Conservation (phyloP, 2,888 invertebrate species). For the Elmis aenea region DNA sequence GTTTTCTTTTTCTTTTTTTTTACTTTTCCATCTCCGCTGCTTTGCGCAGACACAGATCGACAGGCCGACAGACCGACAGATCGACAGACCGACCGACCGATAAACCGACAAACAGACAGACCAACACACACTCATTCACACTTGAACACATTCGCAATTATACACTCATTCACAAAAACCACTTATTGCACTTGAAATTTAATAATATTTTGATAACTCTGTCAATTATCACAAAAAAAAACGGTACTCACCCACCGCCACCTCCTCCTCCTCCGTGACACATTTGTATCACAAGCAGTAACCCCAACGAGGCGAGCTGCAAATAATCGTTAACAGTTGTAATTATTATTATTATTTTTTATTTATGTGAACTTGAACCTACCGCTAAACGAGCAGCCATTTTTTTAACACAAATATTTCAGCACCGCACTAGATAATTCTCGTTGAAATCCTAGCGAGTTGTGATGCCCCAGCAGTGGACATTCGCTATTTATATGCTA, state of each 20-base stretch:
- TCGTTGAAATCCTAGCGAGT: conserved; percentile 18
- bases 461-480: conserved; percentile 17
- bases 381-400: conserved; percentile 54
- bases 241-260: conserved; percentile 45
- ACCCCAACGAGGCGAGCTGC: conserved; percentile 39
- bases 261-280: conserved; percentile 44
- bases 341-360: conserved; percentile 9
- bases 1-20: too few species aligned
- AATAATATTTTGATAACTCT: too few species aligned
- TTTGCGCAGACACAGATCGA: too few species aligned
- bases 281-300: conserved; percentile 44
- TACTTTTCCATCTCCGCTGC: too few species aligned
- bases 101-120: too few species aligned
- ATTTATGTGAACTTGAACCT: conserved; percentile 44
- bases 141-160: too few species aligned
- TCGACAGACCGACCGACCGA: too few species aligned
- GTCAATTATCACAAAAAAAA: conserved; percentile 2
- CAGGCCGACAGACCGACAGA: too few species aligned
- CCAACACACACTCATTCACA: too few species aligned
- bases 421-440: conserved; percentile 12
- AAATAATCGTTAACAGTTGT: conserved; percentile 18
- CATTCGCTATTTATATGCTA: conserved; percentile 25
- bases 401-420: conserved; percentile 16
- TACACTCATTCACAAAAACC: too few species aligned
- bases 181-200: too few species aligned